A percentile compares a stretch with the other conserved stretches of the same genome.
Evolutionary conservation across 2,113 vertebrate genomes (phyloP).

Genomic region (Pholis gunnellus): DNA sequence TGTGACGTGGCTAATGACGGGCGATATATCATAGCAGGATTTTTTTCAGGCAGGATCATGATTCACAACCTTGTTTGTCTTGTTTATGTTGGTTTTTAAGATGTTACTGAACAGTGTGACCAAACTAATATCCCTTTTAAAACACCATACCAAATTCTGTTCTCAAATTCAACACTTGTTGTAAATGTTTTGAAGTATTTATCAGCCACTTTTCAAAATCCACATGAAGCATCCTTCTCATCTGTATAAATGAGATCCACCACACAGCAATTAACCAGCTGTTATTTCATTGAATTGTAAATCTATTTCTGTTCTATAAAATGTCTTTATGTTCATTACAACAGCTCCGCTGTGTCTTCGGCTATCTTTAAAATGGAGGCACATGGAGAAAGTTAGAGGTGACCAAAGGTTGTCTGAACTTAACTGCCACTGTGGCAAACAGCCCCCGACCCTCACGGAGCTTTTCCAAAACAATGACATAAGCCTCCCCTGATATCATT

Average conservation of each 20-base stretch:
- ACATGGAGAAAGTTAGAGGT: not conserved
- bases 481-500: not conserved
- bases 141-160: too few relatives aligned
- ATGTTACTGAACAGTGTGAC: not conserved
- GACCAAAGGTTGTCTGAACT: not conserved
- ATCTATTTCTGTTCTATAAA: not conserved
- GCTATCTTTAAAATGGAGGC: not conserved
- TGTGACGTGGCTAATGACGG: too few relatives aligned
- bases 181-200: too few relatives aligned
- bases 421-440: not conserved
- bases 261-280: not conserved
- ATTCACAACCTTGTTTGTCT: not conserved
- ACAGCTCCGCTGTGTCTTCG: not conserved
- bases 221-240: too few relatives aligned
- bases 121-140: too few relatives aligned
- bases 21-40: not conserved
- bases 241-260: too few relatives aligned
- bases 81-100: not conserved
- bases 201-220: too few relatives aligned
- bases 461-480: not conserved
- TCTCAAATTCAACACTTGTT: too few relatives aligned
- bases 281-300: not conserved
- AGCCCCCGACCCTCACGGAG: not conserved
- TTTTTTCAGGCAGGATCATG: not conserved
- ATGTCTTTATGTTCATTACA: not conserved